Percentiles rank a stretch among this genome's conserved stretches.
These are phyloP conservation scores for Cydia splendana DNA, from an alignment of 1,140 invertebrate species.

Conservation along the genomic window DNA sequence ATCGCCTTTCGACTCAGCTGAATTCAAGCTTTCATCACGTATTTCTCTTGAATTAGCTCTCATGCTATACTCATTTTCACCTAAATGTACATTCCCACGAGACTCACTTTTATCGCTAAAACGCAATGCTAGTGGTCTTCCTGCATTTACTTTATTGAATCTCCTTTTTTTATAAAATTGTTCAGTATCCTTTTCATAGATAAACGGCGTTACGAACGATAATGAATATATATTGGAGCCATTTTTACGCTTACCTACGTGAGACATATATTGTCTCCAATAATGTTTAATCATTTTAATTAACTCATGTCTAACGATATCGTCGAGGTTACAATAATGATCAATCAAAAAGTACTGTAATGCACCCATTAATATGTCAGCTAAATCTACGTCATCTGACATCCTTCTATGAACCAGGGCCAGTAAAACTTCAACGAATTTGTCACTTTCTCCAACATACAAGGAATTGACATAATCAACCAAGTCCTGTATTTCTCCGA, in stretches of 20 bases:
- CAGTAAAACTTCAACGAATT: not conserved
- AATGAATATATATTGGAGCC: not conserved
- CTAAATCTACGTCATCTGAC: not conserved
- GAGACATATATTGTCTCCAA: not conserved
- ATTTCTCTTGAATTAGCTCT: not conserved
- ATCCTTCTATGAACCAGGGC: slow-evolving; percentile 1
- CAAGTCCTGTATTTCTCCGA: not conserved
- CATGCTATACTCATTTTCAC: not conserved
- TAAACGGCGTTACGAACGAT: not conserved
- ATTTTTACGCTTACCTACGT: not conserved
- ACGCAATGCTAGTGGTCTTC: not conserved
- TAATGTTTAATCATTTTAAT: slow-evolving; percentile 4
- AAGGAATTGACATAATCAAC: not conserved
- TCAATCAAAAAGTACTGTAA: not conserved
- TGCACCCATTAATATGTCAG: not conserved
- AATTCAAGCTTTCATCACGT: not conserved
- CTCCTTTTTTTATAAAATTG: not conserved
- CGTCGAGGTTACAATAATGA: not conserved
- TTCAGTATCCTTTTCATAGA: not conserved
- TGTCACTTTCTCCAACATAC: not conserved
- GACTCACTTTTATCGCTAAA: not conserved
- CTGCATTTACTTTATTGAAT: not conserved
- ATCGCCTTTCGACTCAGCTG: not conserved
- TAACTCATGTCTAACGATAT: not conserved
- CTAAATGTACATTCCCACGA: not conserved